Evolutionary conservation across 2,888 invertebrate genomes (phyloP), one percentile per base, ranked within the genome.

Genomic region (Tetragonisca angustula): DNA sequence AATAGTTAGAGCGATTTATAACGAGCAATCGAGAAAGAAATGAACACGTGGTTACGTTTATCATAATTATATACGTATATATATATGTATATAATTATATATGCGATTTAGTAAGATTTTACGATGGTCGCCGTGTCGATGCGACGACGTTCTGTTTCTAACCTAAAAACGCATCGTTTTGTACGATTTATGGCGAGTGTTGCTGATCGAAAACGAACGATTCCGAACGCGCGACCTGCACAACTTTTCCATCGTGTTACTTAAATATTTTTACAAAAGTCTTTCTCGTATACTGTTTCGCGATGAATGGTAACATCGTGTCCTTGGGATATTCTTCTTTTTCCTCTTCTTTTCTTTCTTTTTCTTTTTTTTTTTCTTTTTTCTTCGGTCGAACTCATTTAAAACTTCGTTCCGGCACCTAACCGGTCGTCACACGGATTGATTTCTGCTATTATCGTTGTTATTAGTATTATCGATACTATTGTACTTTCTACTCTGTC

Each of bases 261-360:
- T 91, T 92, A 90, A 91, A 89, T 89, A 88, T 81, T 88, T 81
- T 85, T 84, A 74, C 83, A 81, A 21, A 79, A 83, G 77, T 79
- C 76, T 65, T 84, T 82, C 72, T 80, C 77, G 70, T 62, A 79
- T 64, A 49, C 27, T 27, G 24, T 65, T 56, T 27, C 49, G 59
- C 5, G 27, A 15, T 11, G 61, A 36, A 50, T 43, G 43, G 43
- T 9, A 43, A 43, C 43, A 43, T 36, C 24, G 32, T 62, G 19
- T 76, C 64, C 65, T 59, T 27, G 21, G 54, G 76, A 17, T 59
- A 21, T 19, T 13, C 27, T 52, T 6, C 2, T 32, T 21, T 21
- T 61, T 21, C 15, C 6, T 21, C 9, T 43, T 2, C 3, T 19
- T 3, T 13, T 49, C 49, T 21, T 71, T 6, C 27, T 27, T 17